These are phyloP conservation scores for Mustelus asterias DNA, from an alignment of 2,113 vertebrate genomes.

Conservation along the genomic window DNA sequence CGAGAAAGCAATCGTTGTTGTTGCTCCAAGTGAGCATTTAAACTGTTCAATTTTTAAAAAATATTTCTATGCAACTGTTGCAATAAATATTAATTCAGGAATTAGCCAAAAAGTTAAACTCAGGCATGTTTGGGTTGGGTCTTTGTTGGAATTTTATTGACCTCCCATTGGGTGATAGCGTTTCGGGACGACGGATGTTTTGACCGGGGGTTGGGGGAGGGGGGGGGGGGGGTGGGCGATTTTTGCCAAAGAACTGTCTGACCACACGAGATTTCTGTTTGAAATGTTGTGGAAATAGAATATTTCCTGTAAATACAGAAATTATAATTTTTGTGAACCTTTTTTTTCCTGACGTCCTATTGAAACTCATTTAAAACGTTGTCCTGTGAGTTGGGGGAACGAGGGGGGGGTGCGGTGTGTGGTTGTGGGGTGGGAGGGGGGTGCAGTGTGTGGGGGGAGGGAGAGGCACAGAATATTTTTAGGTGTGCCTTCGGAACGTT, in stretches of 20 bases:
- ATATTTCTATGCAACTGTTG: background rate
- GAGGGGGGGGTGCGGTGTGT: too few relatives aligned
- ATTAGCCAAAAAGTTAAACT: conserved; percentile 30
- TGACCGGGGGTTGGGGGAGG: background rate
- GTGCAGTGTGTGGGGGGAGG: too few relatives aligned
- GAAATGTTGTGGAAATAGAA: background rate
- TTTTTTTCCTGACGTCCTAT: background rate
- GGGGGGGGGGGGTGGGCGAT: too few relatives aligned
- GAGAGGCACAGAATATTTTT: background rate
- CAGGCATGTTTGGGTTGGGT: background rate
- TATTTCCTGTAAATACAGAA: conserved; percentile 22
- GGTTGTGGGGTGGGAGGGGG: too few relatives aligned
- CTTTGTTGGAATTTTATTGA: background rate
- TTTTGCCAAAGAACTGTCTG: conserved; percentile 14
- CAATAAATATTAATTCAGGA: conserved; percentile 17
- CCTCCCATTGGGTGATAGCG: background rate
- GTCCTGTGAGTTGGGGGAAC: background rate
- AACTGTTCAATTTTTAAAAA: background rate
- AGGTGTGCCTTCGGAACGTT: background rate
- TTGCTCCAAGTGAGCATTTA: background rate
- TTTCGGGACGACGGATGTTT: background rate
- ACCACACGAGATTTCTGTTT: background rate
- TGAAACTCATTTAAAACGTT: background rate
- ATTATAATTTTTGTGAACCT: conserved; percentile 30
- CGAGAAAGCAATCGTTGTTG: background rate